phyloP scores from a whole-genome alignment of 2,113 vertebrate genomes.

The Phycodurus eques region DNA sequence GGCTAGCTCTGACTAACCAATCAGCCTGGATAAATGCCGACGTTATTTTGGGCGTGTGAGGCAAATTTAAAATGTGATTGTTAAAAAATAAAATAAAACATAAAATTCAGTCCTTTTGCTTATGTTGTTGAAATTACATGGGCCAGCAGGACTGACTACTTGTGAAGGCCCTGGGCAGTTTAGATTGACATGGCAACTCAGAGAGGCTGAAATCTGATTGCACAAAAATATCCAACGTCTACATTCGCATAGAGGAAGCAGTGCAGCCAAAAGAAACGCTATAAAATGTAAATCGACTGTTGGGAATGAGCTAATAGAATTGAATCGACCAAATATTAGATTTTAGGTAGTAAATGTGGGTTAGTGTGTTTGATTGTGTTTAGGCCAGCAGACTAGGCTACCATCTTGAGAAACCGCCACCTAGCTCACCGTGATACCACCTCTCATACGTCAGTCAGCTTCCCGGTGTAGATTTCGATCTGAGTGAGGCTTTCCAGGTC shows the following conservation, averaged over 20 bases:
- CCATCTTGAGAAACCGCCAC: not conserved
- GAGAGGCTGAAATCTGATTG: not conserved
- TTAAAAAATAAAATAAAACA: too few species aligned
- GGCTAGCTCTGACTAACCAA: too few species aligned
- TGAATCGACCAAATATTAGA: not conserved
- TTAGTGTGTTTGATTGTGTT: too few species aligned
- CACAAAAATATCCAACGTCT: not conserved
- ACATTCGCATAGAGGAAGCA: not conserved
- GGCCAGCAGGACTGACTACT: too few species aligned
- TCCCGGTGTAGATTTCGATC: constrained; percentile 54
- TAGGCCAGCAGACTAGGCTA: not conserved
- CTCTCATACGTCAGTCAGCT: constrained; percentile 69
- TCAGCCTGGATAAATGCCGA: not conserved
- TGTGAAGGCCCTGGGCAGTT: not conserved
- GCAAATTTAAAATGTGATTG: not conserved
- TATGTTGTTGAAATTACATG: not conserved
- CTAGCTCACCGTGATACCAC: constrained; percentile 25
- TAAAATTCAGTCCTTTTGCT: not conserved
- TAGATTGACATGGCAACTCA: not conserved
- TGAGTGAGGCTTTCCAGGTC: constrained; percentile 70
- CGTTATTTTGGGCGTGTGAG: not conserved
- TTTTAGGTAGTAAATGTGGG: too few species aligned
- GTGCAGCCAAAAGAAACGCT: not conserved
- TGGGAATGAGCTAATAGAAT: not conserved
- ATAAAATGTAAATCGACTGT: not conserved